Conservation (phyloP, 2,797 vertebrate species). For the Leucoraja ocellata region DNA sequence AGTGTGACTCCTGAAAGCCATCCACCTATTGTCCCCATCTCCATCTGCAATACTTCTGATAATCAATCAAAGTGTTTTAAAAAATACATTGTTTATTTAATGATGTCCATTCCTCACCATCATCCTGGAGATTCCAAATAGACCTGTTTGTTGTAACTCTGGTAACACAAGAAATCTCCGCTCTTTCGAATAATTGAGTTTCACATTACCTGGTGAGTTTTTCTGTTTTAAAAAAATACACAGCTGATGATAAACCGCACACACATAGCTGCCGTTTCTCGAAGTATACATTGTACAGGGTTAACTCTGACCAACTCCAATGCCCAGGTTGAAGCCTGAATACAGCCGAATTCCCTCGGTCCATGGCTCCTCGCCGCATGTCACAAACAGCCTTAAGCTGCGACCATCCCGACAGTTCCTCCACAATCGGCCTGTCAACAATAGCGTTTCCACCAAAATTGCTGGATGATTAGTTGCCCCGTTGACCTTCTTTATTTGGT, state of each 20-base stretch:
- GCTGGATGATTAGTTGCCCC: background rate
- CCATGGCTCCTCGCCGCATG: background rate
- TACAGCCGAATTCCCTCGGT: background rate
- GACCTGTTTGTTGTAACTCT: background rate
- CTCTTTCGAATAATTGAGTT: background rate
- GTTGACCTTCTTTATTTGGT: background rate
- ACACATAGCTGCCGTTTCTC: conserved; percentile 19
- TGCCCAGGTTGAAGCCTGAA: background rate
- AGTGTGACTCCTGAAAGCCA: background rate
- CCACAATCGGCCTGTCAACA: background rate
- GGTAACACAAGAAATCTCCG: background rate
- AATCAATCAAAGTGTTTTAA: background rate
- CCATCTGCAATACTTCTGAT: background rate
- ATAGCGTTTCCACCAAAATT: background rate
- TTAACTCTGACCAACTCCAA: background rate
- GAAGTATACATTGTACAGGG: conserved; percentile 31
- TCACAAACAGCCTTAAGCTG: background rate
- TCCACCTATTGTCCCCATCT: background rate
- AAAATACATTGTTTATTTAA: background rate
- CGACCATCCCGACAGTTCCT: too few relatives aligned
- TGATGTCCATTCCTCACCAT: background rate
- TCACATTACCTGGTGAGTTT: background rate
- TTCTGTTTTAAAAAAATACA: background rate
- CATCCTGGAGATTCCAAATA: background rate
- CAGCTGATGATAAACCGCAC: background rate